Evolutionary conservation across 2,888 invertebrate genomes (phyloP), one percentile per base, ranked within the genome.

Genomic region (Nemoura dubitans): DNA sequence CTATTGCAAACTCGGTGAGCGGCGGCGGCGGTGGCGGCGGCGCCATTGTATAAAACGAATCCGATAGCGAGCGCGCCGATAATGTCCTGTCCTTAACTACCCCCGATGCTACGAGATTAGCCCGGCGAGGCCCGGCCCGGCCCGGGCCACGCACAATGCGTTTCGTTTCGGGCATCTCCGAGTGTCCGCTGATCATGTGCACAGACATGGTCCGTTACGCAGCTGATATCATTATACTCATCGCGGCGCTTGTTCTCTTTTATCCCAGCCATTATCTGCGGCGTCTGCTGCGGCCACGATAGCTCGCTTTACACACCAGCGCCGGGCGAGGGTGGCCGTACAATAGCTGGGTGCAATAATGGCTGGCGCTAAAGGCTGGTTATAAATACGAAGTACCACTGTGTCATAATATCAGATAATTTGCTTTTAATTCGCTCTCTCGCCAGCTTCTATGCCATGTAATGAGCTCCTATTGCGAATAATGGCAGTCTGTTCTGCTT

Each of bases 381-480:
- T 21, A 59, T 59, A 7, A 59, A 59, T 36, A 10, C 36, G 5
- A 59, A 10, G 21, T 59, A 59, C 21, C 59, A 59, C 59, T 59
- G 59, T 59, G 59, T 59, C 59, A 36, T 59, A 59, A 59, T 59
- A 59, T 59, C 59, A 59, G 59, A 59, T 59, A 59, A 59, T 59
- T 59, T 21, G 59, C 59, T 59, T 59, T 59, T 59, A 59, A 59
- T 59, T 59, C 59, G 59, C 59, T 59, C 21, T 21, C 36, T 36
- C 36, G 36, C 36, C 59, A 21, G 14, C 21, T 59, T 14, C 59
- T 59, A 59, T 59, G 59, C 14, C 59, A 21, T 59, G 59, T 59
- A 59, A 59, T 21, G 59, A 59, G 59, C 59, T 59, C 21, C 59
- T 10, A 21, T 59, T 59, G 59, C 59, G 59, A 59, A 59, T 21